Evolutionary conservation across 2,113 vertebrate genomes (phyloP).

Genomic region (Redunca redunca): DNA sequence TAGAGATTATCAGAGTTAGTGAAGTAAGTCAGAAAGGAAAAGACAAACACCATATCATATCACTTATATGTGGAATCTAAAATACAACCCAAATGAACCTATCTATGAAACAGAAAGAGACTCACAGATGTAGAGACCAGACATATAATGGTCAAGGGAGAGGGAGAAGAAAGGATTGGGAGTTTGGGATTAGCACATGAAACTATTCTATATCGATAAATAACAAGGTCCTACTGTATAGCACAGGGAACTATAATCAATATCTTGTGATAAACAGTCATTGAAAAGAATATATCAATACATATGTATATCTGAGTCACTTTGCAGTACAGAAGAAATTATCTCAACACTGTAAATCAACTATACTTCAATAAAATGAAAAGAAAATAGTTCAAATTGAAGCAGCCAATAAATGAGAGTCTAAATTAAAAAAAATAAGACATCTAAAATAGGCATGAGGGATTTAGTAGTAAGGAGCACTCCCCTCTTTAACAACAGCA

Average conservation of each 20-base stretch:
- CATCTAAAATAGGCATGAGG: not conserved
- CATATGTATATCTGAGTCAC: not conserved
- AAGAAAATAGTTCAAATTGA: not conserved
- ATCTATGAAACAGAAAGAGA: not conserved
- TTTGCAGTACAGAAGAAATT: not conserved
- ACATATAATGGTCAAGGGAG: too few species aligned
- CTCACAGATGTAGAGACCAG: too few species aligned
- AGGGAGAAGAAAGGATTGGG: not conserved
- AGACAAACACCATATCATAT: not conserved
- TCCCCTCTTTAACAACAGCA: not conserved
- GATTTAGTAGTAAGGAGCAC: not conserved
- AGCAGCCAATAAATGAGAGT: not conserved
- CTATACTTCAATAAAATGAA: not conserved
- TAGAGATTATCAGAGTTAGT: not conserved
- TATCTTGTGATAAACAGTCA: not conserved
- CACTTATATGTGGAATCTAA: not conserved
- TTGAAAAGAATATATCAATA: not conserved
- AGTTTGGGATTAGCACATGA: not conserved
- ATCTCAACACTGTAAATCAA: not conserved
- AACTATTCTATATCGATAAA: not conserved
- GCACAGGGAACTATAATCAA: not conserved
- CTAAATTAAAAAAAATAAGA: not conserved
- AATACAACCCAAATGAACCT: not conserved
- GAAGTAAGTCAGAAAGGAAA: not conserved
- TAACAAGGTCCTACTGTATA: not conserved